Evolutionary conservation across 2,113 vertebrate genomes (phyloP), one percentile per base, ranked within the genome.

Genomic region (Oncorhynchus masou): DNA sequence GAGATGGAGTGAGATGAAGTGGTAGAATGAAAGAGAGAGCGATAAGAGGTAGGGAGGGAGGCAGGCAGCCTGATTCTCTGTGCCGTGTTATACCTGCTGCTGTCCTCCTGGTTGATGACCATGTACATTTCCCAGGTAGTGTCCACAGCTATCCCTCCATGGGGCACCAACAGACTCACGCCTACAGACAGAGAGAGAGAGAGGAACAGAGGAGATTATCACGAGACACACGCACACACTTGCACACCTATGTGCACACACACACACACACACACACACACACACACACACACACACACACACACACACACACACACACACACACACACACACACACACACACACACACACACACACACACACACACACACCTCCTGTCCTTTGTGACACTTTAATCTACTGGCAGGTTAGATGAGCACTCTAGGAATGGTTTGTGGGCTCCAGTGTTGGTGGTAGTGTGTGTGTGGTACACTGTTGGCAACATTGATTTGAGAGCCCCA

Each of bases 101-200:
- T 93, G 85, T 97, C 95, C 83, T 90, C 95, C 79, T 97, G 96
- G 86, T 91, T 94, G 94, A 98, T 90, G 87, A 94, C 93, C 89
- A 99, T 95, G 83, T 93, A 97, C 87, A 97, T 96, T 74, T 99
- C 97, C 96, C 96, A 98, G 1, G 95, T 96, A 19, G 90, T 95
- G 83, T 97, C 96, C 86, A 97, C 96, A 8, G 95, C 91, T 72
- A 99, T 95, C 12, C 96, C 96, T 2, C 97, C 96, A 0, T 96
- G 95, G 48, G 97, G 96, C 81, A 99, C 95, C 89, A 99, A 51
- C 87, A 99, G 86, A 83, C 95, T 97, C 87, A 98, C 96, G 78
- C 96, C 97, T 98, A 78, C 71, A 84, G 1, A 85, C 69, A 92
- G 70, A 82, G 85, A 86, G 27, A 78, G 71, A 83, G 85, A 86